Conservation (phyloP, 2,888 invertebrate species). For the Aricia artaxerxes region DNA sequence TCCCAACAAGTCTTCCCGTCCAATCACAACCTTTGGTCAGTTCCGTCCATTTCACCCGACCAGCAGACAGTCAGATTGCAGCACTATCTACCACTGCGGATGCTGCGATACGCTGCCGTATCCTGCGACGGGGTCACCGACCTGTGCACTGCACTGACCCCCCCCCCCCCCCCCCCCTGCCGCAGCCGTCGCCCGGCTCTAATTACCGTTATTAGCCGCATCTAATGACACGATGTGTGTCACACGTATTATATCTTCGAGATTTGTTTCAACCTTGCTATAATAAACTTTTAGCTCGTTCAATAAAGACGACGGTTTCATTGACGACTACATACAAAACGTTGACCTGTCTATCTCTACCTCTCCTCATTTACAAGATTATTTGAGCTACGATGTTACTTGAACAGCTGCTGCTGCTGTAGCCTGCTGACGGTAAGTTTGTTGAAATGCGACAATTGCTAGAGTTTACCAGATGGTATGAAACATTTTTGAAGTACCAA, state of each 20-base stretch:
- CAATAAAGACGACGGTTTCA: too few relatives aligned
- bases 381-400: too few relatives aligned
- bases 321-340: background rate
- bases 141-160: constrained; percentile 1
- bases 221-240: constrained; percentile 22
- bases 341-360: background rate
- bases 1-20: background rate
- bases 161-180: background rate
- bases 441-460: too few relatives aligned
- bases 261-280: background rate
- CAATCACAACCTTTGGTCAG: background rate
- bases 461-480: background rate
- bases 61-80: background rate
- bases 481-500: background rate
- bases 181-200: constrained; percentile 29
- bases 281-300: too few relatives aligned
- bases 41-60: background rate
- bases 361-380: too few relatives aligned
- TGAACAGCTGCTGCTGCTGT: background rate
- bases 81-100: constrained; percentile 5
- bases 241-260: background rate
- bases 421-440: background rate
- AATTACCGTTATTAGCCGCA: constrained; percentile 36
- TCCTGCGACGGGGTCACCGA: background rate
- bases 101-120: constrained; percentile 11